Base-by-base conservation (phyloP, 2,797 vertebrate genomes). In the Labroides dimidiatus region DNA sequence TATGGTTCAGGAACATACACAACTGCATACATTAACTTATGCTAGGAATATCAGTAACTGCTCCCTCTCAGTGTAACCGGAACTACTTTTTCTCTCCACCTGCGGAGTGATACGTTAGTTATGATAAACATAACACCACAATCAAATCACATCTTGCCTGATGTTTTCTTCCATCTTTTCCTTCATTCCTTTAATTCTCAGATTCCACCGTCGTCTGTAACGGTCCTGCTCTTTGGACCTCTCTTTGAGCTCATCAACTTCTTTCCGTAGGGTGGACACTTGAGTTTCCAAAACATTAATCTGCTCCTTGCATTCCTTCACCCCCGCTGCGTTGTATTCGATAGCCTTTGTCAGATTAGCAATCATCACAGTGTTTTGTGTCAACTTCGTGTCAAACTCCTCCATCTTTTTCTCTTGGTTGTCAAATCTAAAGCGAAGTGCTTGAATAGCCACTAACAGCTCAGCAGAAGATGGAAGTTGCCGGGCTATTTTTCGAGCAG, bases 131-230 rank as follows among this genome's bases (percentile, higher is more conserved):
- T n/a, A n/a, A n/a, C n/a, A n/a, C n/a, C n/a, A n/a, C n/a, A n/a
- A n/a, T n/a, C 43, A 17, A 17, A 17, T 20, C 44, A 45, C 17
- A 45, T 45, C 44, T n/a, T 45, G 44, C 44, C 44, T 45, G 44
- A 45, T 45, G 10, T 45, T 45, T 45, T 45, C 44, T 10, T 45
- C 44, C 44, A 45, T 45, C 44, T 45, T 45, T 17, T 45, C 44
- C n/a, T 11, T n/a, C 44, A 45, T 45, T n/a, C 44, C 44, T 19
- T 11, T 45, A 7, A 45, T 19, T n/a, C 44, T 45, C 24, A 27
- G 24, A 27, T 27, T 27, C 24, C 44, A 20, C n/a, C n/a, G n/a
- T 45, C 44, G 17, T 45, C 19, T 17, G 43, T 44, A 44, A 16
- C 15, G 43, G 43, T 44, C 43, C 43, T 44, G 10, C 17, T 44